Conservation (phyloP, 2,797 vertebrate species). For the Pseudochaenichthys georgianus region DNA sequence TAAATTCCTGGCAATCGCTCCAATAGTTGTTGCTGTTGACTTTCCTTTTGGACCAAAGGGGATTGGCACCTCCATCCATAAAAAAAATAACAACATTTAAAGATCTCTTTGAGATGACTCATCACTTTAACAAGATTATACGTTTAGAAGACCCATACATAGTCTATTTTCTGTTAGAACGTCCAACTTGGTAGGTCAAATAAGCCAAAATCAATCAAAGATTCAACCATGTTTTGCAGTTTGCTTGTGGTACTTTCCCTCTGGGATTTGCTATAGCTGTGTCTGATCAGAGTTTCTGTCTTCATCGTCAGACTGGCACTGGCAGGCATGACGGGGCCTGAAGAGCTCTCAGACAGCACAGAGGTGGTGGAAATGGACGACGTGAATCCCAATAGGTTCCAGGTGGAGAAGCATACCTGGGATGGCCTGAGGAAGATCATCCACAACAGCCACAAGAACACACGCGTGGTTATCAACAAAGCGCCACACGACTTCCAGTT, state of each 20-base stretch:
- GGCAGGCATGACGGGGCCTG: slow-evolving; percentile 88
- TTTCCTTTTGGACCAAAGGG: not conserved
- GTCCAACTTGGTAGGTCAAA: not conserved
- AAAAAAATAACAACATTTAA: not conserved
- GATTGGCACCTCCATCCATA: too few relatives aligned
- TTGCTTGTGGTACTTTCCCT: not conserved
- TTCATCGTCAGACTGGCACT: slow-evolving; percentile 50
- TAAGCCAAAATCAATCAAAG: not conserved
- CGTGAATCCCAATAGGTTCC: slow-evolving; percentile 85
- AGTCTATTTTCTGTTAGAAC: not conserved
- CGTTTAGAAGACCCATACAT: not conserved
- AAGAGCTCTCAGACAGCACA: slow-evolving; percentile 86
- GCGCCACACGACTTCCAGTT: slow-evolving; percentile 97
- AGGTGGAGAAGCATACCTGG: slow-evolving; percentile 95
- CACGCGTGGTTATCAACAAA: slow-evolving; percentile 92
- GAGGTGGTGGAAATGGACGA: slow-evolving; percentile 92
- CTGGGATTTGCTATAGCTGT: not conserved
- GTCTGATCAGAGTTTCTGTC: slow-evolving; percentile 20
- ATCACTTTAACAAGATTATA: not conserved
- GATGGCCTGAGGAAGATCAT: slow-evolving; percentile 93
- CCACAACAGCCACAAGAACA: slow-evolving; percentile 93
- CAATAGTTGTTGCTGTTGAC: not conserved
- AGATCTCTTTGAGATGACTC: not conserved
- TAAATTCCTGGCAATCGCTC: not conserved
- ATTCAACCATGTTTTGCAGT: not conserved